These are phyloP conservation scores for Pantherophis alleghaniensis DNA, from an alignment of 2,797 vertebrate genomes.

Conservation along the genomic window DNA sequence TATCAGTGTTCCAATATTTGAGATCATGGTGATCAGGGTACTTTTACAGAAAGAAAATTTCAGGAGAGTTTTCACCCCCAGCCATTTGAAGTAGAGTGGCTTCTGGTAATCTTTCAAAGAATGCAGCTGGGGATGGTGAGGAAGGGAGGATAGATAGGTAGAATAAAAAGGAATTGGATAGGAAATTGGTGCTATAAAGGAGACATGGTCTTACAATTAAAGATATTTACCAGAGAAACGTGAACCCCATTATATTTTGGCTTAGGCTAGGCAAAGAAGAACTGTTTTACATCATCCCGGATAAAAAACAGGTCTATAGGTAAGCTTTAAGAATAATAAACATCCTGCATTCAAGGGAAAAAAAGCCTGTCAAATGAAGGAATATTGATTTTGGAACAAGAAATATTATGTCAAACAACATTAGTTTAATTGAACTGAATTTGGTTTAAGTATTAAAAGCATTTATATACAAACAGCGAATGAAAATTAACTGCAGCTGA, in stretches of 20 bases:
- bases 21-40: neutral
- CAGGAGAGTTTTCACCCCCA: neutral
- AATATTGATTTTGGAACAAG: slow-evolving; percentile 84
- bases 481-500: slow-evolving; percentile 82
- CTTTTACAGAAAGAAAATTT: neutral
- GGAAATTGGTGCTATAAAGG: slow-evolving; percentile 53
- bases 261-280: slow-evolving; percentile 68
- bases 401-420: slow-evolving; percentile 81
- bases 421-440: slow-evolving; percentile 84
- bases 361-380: slow-evolving; percentile 79
- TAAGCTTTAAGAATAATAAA: slow-evolving; percentile 87
- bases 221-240: slow-evolving; percentile 76
- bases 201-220: slow-evolving; percentile 75
- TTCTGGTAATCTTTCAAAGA: neutral
- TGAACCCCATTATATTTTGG: slow-evolving; percentile 73
- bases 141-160: neutral
- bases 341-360: slow-evolving; percentile 77
- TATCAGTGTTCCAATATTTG: no score
- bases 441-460: slow-evolving; percentile 82
- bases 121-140: neutral
- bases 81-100: neutral
- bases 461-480: slow-evolving; percentile 80
- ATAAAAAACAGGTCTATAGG: slow-evolving; percentile 84
- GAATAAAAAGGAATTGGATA: slow-evolving; percentile 55
- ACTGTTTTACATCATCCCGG: slow-evolving; percentile 81